Base-by-base conservation (phyloP, 1,140 invertebrate genomes). In the Andrena cerasifolii region DNA sequence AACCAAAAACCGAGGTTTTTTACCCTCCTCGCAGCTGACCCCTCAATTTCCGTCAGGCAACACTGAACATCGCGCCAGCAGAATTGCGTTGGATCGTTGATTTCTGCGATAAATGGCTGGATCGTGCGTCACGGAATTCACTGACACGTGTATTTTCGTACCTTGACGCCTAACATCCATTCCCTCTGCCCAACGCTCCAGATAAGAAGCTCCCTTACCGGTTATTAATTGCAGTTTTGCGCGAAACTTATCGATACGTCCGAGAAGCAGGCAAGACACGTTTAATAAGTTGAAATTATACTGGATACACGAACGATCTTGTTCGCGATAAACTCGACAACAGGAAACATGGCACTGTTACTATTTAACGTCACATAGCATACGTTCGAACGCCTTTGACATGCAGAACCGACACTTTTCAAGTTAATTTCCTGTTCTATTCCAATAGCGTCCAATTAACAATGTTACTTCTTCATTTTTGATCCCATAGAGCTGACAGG, bases 31-130 rank as follows among this genome's bases (percentile, higher is more conserved):
- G 21, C 62, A 56, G 36, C 26, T 43, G 36, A 24, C 16, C 36
- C 8, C 36, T 45, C 40, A 33, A 75, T 75, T 75, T 75, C 72
- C 62, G 62, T 45, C 16, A 40, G n/a, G 26, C n/a, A 26, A 26
- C 54, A 21, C 33, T 31, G 56, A 72, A 72, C 56, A 47, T 24
- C 68, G 14, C 2, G 12, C 31, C 26, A 21, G 8, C n/a, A 24
- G 56, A 70, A 70, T 70, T 70, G 68, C 68, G n/a, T 31, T 0
- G 24, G 40, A 54, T n/a, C 61, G 45, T 62, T 63, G 61, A 74
- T 74, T 66, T 54, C 61, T 43, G 53, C 72, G 72, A 54, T 54
- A 54, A 74, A 74, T 74, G 43, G 59, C 33, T 61, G 33, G 18
- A 54, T 54, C n/a, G 24, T 21, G 61, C 33, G 49, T 66, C 49